These are phyloP conservation scores for Erannis defoliaria DNA, from an alignment of 2,888 invertebrate species.

Conservation along the genomic window DNA sequence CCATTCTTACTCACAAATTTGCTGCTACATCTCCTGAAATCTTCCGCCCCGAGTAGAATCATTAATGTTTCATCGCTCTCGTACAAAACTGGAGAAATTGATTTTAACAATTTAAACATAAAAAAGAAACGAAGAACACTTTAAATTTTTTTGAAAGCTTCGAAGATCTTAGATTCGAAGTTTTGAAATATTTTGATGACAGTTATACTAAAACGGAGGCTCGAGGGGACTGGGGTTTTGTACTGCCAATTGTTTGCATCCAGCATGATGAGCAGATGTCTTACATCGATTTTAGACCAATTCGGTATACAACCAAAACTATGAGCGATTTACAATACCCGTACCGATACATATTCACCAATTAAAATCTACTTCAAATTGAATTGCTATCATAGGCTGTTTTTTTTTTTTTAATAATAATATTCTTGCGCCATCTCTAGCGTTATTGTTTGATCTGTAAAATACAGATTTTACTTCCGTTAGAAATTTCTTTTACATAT, in stretches of 20 bases:
- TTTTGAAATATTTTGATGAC: conserved; percentile 2
- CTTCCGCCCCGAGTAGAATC: conserved; percentile 58
- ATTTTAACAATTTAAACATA: conserved; percentile 39
- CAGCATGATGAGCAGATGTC: not conserved
- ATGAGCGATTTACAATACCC: too few species aligned
- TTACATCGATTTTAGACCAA: not conserved
- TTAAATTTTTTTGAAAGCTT: conserved; percentile 16
- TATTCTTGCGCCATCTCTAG: too few species aligned
- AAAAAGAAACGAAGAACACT: conserved; percentile 26
- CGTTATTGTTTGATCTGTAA: too few species aligned
- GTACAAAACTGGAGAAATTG: conserved; percentile 40
- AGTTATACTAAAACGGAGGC: not conserved
- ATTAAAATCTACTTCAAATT: too few species aligned
- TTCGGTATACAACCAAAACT: too few species aligned
- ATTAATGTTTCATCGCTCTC: conserved; percentile 49
- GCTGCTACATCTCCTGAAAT: conserved; percentile 69
- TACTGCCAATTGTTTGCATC: not conserved
- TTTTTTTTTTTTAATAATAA: too few species aligned
- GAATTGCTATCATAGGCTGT: too few species aligned
- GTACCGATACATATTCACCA: too few species aligned
- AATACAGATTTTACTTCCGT: too few species aligned
- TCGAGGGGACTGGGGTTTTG: not conserved
- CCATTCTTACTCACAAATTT: conserved; percentile 88
- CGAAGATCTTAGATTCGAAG: conserved; percentile 4
- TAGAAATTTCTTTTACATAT: not conserved